These are phyloP conservation scores for Oreochromis spilurus DNA, from an alignment of 2,113 vertebrate genomes.

Conservation along the genomic window DNA sequence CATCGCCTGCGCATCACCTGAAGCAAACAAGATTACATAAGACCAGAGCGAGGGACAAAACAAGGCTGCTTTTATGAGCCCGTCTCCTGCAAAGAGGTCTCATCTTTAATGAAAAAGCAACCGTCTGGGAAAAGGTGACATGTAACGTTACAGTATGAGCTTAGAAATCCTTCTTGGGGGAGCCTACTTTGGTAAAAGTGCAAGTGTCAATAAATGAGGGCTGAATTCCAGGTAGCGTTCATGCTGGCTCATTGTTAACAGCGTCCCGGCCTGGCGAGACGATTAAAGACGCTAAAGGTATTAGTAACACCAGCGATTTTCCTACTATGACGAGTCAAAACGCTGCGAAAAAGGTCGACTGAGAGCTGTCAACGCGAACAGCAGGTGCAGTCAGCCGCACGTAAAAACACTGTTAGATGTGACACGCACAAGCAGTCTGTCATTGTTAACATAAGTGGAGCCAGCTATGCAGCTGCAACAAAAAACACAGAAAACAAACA, in stretches of 20 bases:
- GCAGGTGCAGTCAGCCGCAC: not conserved
- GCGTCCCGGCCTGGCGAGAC: not conserved
- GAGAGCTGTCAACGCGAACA: not conserved
- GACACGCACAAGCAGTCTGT: not conserved
- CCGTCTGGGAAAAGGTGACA: not conserved
- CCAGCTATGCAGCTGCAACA: not conserved
- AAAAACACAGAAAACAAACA: not conserved
- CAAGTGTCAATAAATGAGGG: not conserved
- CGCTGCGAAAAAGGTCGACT: not conserved
- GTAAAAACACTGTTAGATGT: not conserved
- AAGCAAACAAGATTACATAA: constrained; percentile 26
- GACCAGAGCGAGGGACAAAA: not conserved
- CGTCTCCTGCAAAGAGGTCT: not conserved
- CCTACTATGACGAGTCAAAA: not conserved
- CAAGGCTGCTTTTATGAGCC: not conserved
- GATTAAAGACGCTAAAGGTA: not conserved
- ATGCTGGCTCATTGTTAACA: not conserved
- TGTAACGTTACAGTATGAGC: not conserved
- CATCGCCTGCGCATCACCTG: constrained; percentile 26
- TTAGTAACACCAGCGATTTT: not conserved
- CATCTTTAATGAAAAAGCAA: not conserved
- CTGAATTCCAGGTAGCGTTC: not conserved
- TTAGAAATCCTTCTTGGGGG: not conserved
- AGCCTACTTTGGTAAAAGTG: not conserved
- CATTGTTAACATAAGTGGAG: not conserved